A percentile compares a stretch with the other conserved stretches of the same genome.
Evolutionary conservation across 92 coral and sea anemone genomes (phyloP).

Genomic region (Actinostola sp.): DNA sequence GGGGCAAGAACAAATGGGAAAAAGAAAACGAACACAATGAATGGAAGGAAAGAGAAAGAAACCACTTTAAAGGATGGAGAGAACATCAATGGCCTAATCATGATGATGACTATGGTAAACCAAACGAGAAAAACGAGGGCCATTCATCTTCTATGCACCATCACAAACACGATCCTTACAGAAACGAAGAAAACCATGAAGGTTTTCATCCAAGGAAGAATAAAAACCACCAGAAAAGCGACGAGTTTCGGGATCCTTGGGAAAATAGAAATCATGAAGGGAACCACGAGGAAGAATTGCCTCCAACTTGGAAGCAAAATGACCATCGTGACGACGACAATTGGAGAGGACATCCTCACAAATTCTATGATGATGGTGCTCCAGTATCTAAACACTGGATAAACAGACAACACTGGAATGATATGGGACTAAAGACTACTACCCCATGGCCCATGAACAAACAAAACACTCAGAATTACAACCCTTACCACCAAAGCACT

Average conservation of each 20-base stretch:
- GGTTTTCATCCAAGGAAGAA: slow-evolving; percentile 19
- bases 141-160: neutral
- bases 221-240: slow-evolving; percentile 7
- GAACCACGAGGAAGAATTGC: slow-evolving; percentile 14
- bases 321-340: neutral
- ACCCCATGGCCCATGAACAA: slow-evolving; percentile 35
- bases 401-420: slow-evolving; percentile 5
- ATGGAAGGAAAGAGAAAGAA: slow-evolving; percentile 7
- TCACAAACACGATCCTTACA: neutral
- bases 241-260: slow-evolving; percentile 6
- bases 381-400: neutral
- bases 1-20: slow-evolving; percentile 17
- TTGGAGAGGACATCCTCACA: slow-evolving; percentile 14
- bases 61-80: neutral
- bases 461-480: slow-evolving; percentile 2
- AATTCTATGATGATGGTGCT: neutral
- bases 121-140: slow-evolving; percentile 9
- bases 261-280: slow-evolving; percentile 2
- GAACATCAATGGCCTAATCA: slow-evolving; percentile 20
- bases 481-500: slow-evolving; percentile 18
- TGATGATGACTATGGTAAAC: neutral
- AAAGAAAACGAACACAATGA: slow-evolving; percentile 15
- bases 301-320: slow-evolving; percentile 13
- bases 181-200: neutral
- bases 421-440: slow-evolving; percentile 2